Percentiles rank a stretch among this genome's conserved stretches.
Evolutionary conservation across 2,888 invertebrate species (phyloP).

Genomic region (Odontocolon sp.): DNA sequence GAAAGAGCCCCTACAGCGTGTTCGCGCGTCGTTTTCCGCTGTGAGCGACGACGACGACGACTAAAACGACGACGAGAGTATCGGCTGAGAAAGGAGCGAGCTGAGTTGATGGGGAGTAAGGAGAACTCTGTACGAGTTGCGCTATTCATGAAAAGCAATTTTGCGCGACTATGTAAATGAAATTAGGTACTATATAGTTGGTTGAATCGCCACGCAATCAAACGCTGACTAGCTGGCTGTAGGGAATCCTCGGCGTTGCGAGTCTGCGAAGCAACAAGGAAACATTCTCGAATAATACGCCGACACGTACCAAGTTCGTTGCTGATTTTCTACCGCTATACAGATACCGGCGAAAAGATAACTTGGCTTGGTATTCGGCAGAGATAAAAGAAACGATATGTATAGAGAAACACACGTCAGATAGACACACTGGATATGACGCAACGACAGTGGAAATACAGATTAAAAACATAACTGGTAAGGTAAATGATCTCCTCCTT

Average conservation of each 20-base stretch:
- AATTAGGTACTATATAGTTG: neutral
- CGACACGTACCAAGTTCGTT: no score
- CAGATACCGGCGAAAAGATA: neutral
- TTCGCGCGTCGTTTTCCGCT: neutral
- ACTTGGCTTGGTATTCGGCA: neutral
- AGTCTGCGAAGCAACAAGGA: no score
- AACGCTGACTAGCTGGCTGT: neutral
- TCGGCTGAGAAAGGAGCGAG: neutral
- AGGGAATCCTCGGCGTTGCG: no score
- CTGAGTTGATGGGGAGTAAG: neutral
- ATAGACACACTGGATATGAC: neutral
- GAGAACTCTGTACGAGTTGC: no score
- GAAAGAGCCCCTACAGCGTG: constrained; percentile 13
- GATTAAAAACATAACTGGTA: neutral
- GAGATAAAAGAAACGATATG: neutral
- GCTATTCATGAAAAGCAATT: neutral
- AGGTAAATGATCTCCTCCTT: neutral
- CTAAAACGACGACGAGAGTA: neutral
- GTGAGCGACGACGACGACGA: neutral
- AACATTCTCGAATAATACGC: no score
- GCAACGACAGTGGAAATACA: neutral
- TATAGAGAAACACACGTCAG: neutral
- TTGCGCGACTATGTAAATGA: neutral
- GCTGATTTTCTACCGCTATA: neutral
- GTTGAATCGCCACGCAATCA: neutral